These are phyloP conservation scores for Eumacrocentrus americanus DNA, from an alignment of 2,888 invertebrate species.

Conservation along the genomic window DNA sequence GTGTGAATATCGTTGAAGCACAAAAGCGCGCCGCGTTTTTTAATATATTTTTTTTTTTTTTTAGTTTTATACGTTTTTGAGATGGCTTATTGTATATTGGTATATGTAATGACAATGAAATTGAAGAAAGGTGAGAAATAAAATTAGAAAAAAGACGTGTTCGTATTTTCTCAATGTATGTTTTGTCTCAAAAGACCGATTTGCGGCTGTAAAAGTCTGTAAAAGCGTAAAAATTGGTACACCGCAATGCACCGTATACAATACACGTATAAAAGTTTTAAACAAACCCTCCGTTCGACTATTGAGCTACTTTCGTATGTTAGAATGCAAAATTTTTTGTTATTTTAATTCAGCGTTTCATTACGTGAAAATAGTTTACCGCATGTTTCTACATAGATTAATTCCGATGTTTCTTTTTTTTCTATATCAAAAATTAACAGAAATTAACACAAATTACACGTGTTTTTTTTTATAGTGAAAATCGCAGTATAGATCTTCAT, in stretches of 20 bases:
- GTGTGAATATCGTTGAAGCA: constrained; percentile 16
- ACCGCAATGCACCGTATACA: constrained; percentile 24
- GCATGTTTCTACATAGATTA: too few relatives aligned
- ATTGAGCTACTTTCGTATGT: constrained; percentile 5
- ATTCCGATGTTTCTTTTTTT: too few relatives aligned
- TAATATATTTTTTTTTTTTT: neutral
- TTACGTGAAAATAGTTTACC: too few relatives aligned
- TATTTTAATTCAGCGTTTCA: too few relatives aligned
- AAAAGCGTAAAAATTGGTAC: constrained; percentile 40
- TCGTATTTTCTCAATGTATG: constrained; percentile 6
- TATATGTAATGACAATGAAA: constrained; percentile 21
- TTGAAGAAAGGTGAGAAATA: constrained; percentile 12
- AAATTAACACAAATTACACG: too few relatives aligned
- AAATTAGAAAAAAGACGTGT: constrained; percentile 17
- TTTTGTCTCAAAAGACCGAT: constrained; percentile 26
- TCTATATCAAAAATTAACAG: neutral
- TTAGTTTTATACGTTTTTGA: neutral
- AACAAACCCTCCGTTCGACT: constrained; percentile 16
- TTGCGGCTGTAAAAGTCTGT: constrained; percentile 41
- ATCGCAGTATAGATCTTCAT: too few relatives aligned
- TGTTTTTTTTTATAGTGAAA: too few relatives aligned
- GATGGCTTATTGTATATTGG: too few relatives aligned
- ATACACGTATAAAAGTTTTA: constrained; percentile 30
- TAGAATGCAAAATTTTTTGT: too few relatives aligned
- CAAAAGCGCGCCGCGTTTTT: constrained; percentile 18